Conservation (phyloP, 2,113 vertebrate species). For the Zosterops lateralis region DNA sequence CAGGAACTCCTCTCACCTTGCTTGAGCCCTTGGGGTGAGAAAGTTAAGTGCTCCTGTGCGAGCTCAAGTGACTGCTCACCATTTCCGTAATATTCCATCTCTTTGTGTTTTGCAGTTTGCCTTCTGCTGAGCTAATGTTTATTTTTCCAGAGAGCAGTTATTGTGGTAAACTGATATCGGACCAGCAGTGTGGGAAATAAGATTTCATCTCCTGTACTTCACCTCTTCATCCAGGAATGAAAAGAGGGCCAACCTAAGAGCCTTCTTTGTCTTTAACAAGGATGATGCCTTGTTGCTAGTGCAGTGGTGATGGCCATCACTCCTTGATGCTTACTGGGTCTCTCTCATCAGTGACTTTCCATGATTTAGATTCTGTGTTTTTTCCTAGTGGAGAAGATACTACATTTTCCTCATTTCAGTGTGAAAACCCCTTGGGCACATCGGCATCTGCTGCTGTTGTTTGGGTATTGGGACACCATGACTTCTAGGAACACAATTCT, state of each 20-base stretch:
- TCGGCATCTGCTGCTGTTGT: neutral
- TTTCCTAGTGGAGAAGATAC: neutral
- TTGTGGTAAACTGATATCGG: slow-evolving; percentile 39
- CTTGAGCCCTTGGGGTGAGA: neutral
- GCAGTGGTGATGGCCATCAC: neutral
- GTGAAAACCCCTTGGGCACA: neutral
- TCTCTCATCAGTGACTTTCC: neutral
- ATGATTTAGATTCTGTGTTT: neutral
- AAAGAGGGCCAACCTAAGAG: neutral
- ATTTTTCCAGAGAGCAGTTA: slow-evolving; percentile 5
- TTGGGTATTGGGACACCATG: neutral
- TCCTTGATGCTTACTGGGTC: neutral
- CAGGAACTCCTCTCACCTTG: neutral
- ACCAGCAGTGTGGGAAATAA: slow-evolving; percentile 16
- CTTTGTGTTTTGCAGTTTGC: slow-evolving; percentile 27
- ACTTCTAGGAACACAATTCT: neutral
- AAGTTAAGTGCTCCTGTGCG: slow-evolving; percentile 45
- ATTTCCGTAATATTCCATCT: slow-evolving; percentile 52
- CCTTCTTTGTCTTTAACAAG: neutral
- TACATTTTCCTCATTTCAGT: rapidly evolving
- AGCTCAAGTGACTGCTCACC: slow-evolving; percentile 43
- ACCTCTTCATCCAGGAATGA: neutral
- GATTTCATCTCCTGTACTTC: neutral
- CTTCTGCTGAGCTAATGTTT: slow-evolving; percentile 46
- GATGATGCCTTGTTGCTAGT: neutral